These are phyloP conservation scores for Cygnus buccinator DNA, from an alignment of 2,113 vertebrate species.

Conservation along the genomic window DNA sequence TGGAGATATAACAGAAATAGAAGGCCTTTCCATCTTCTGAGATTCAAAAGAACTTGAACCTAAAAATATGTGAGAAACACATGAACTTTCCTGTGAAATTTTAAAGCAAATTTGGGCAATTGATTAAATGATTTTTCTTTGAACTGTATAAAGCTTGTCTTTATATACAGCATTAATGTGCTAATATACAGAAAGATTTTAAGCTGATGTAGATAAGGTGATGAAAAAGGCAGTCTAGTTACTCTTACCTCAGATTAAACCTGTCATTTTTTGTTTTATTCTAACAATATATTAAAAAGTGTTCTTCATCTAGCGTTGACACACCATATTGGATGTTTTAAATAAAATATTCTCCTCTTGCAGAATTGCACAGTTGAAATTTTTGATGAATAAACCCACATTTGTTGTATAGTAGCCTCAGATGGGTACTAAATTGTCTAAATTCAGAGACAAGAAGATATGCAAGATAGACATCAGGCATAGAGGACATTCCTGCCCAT, in stretches of 20 bases:
- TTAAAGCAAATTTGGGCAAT: neutral
- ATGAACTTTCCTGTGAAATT: neutral
- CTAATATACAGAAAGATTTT: neutral
- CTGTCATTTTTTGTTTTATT: neutral
- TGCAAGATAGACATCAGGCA: neutral
- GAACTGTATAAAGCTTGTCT: neutral
- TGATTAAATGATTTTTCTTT: neutral
- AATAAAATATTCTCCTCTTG: neutral
- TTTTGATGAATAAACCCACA: neutral
- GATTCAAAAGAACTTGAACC: slow-evolving; percentile 99
- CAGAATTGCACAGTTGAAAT: neutral
- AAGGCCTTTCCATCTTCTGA: slow-evolving; percentile 97
- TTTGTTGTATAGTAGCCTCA: neutral
- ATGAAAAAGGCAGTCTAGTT: neutral
- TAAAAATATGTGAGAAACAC: slow-evolving; percentile 48
- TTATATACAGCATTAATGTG: neutral
- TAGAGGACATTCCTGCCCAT: neutral
- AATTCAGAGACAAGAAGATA: neutral
- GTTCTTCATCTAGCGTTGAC: neutral
- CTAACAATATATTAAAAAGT: neutral
- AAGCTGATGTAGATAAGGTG: neutral
- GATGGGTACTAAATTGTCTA: too few relatives aligned
- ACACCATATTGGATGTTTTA: neutral
- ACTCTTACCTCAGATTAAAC: neutral
- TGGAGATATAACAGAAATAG: slow-evolving; percentile 98